Evolutionary conservation across 2,888 invertebrate species (phyloP).

Genomic region (Ptychoptera albimana): DNA sequence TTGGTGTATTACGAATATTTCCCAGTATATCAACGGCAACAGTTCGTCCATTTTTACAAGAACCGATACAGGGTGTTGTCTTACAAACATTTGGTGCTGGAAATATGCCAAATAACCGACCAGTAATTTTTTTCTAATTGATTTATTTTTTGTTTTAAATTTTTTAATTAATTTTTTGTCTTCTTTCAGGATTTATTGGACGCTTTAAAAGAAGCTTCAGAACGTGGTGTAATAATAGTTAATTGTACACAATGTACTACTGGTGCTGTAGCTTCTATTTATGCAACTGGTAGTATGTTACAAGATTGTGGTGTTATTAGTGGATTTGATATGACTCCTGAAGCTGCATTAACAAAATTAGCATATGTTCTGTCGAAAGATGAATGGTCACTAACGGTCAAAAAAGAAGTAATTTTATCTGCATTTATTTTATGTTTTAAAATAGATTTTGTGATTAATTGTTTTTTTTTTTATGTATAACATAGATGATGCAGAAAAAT

Average conservation of each 20-base stretch:
- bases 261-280: slow-evolving; percentile 65
- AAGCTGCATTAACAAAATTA: slow-evolving; percentile 84
- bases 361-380: slow-evolving; percentile 74
- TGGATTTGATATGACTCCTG: slow-evolving; percentile 50
- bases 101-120: slow-evolving; percentile 71
- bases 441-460: neutral
- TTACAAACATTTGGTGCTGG: slow-evolving; percentile 88
- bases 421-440: neutral
- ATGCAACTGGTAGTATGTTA: slow-evolving; percentile 64
- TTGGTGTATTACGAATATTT: slow-evolving; percentile 73
- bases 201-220: slow-evolving; percentile 51
- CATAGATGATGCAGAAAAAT: slow-evolving; percentile 58
- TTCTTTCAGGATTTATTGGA: slow-evolving; percentile 60
- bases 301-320: slow-evolving; percentile 23
- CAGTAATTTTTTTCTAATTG: no score
- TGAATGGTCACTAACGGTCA: slow-evolving; percentile 45
- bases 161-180: no score
- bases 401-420: slow-evolving; percentile 40
- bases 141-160: no score
- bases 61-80: slow-evolving; percentile 68
- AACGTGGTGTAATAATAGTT: slow-evolving; percentile 68
- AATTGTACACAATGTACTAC: slow-evolving; percentile 83
- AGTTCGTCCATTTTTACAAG: slow-evolving; percentile 50
- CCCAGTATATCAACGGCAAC: slow-evolving; percentile 78
- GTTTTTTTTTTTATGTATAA: neutral